Evolutionary conservation across 2,888 invertebrate species (phyloP), one percentile per base, ranked within the genome.

Genomic region (Pristionchus fissidentatus): DNA sequence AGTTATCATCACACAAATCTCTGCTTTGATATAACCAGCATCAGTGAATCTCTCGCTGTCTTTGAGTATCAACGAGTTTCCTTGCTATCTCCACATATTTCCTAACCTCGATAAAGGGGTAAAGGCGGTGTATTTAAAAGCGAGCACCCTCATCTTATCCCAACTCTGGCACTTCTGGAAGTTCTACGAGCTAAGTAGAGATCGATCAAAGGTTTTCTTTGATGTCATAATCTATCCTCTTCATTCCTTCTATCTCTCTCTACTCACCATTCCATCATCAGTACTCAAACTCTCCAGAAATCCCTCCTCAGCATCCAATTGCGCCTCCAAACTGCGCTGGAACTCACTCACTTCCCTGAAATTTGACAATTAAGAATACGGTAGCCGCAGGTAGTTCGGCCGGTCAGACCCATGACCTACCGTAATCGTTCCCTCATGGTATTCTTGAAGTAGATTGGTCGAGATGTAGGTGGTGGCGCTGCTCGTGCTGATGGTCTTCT

Each of bases 401-500:
- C 38, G 32, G 35, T 73, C n/a, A n/a, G 43, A n/a, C 41, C 13
- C 4, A 13, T 66, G 35, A 26, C 73, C 13, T 7, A 81, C 80
- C 80, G 46, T 32, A 81, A 52, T 52, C 62, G 29, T n/a, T 81
- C 46, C 22, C 62, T 60, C 80, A 81, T 81, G 10, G 80, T 81
- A n/a, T 81, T 81, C 62, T 81, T 81, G 80, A 81, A 81, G 62
- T 81, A 81, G 13, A 81, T 38, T 0, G 80, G 80, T 46, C 80
- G 26, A 1, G 62, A 81, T 8, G 80, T 81, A n/a, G 80, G 80
- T 7, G 80, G 80, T 8, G 62, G 75, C 5, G 70, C 41, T 8
- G 70, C 70, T 3, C 70, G 41, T n/a, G 70, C 43, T 26, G 70
- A 70, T 0, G 70, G 70, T 2, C 70, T 5, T 32, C 70, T 70